A percentile compares a stretch with the other conserved stretches of the same genome.
These are phyloP conservation scores for Lerema accius DNA, from an alignment of 1,140 invertebrate genomes.

Conservation along the genomic window DNA sequence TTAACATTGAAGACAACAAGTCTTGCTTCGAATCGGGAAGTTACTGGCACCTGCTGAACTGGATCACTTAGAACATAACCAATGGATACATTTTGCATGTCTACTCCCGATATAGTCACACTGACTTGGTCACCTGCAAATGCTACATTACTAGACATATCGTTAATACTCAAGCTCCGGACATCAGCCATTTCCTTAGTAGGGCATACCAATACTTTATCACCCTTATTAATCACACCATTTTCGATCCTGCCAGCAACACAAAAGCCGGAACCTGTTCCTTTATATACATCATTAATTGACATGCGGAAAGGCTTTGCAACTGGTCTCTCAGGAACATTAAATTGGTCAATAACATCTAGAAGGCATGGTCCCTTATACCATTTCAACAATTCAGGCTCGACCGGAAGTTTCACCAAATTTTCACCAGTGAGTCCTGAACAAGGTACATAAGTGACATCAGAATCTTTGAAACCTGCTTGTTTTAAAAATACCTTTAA, in stretches of 20 bases:
- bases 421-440: conserved; percentile 98
- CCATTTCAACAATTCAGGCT: conserved; percentile 89
- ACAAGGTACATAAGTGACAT: conserved; percentile 96
- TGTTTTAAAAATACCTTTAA: conserved; percentile 95
- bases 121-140: conserved; percentile 98
- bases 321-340: conserved; percentile 92
- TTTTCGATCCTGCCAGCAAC: conserved; percentile 96
- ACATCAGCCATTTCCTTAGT: conserved; percentile 90
- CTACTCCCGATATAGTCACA: conserved; percentile 91
- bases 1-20: conserved; percentile 97
- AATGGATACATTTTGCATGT: conserved; percentile 92
- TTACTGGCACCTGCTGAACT: conserved; percentile 89
- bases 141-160: conserved; percentile 86
- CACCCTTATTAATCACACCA: conserved; percentile 92
- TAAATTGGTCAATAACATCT: conserved; percentile 93
- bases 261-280: conserved; percentile 93
- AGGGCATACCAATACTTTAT: conserved; percentile 95
- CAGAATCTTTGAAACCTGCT: conserved; percentile 95
- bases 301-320: conserved; percentile 95
- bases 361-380: conserved; percentile 93
- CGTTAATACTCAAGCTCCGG: conserved; percentile 90
- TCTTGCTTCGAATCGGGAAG: conserved; percentile 93
- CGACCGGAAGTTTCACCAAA: conserved; percentile 88
- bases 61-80: conserved; percentile 95
- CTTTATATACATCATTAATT: conserved; percentile 97